phyloP scores from a whole-genome alignment of 2,888 invertebrate genomes.

The Phyto melanocephala region DNA sequence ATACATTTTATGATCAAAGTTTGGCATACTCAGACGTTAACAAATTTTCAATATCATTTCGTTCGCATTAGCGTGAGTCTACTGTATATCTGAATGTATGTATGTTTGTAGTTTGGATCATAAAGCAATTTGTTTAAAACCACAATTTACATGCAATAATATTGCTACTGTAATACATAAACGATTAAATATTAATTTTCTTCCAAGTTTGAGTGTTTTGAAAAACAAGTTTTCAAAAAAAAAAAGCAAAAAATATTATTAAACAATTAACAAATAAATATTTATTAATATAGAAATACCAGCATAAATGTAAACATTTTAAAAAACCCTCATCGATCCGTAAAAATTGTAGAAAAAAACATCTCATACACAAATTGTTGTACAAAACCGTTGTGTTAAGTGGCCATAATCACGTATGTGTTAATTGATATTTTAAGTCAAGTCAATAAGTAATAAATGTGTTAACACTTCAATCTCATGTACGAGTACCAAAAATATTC shows the following conservation, averaged over 20 bases:
- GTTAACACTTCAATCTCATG: conserved; percentile 66
- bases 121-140: conserved; percentile 45
- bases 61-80: too few species aligned
- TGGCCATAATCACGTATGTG: conserved; percentile 67
- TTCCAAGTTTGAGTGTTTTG: neutral
- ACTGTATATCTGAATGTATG: neutral
- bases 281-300: conserved; percentile 21
- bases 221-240: conserved; percentile 21
- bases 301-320: neutral
- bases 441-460: conserved; percentile 69
- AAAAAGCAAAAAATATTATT: conserved; percentile 12
- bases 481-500: conserved; percentile 27
- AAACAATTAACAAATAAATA: conserved; percentile 45
- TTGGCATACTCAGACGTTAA: too few species aligned
- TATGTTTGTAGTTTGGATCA: neutral
- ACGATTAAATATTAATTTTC: neutral
- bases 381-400: conserved; percentile 57
- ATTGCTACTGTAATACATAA: conserved; percentile 22
- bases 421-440: conserved; percentile 67
- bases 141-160: conserved; percentile 45
- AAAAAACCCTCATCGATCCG: neutral
- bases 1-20: too few species aligned
- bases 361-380: conserved; percentile 16
- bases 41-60: too few species aligned
- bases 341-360: neutral